phyloP scores from a whole-genome alignment of 2,888 invertebrate species.

The Boloria euphrosyne region DNA sequence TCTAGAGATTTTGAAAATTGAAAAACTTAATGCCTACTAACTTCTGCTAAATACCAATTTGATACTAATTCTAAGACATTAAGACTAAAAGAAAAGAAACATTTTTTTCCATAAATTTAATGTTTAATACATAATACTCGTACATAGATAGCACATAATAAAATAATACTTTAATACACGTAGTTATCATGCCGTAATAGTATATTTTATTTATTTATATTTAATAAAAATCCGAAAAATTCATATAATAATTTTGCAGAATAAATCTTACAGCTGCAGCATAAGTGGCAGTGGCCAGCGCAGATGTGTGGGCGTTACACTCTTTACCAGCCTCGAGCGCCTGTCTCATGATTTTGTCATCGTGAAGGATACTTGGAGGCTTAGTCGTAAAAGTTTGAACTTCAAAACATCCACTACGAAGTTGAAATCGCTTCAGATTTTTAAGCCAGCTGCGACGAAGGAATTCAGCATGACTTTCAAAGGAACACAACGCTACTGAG shows the following conservation, averaged over 20 bases:
- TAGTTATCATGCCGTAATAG: too few relatives aligned
- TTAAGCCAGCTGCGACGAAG: slow-evolving; percentile 33
- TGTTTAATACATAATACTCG: too few relatives aligned
- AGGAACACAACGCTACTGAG: slow-evolving; percentile 36
- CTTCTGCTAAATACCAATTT: too few relatives aligned
- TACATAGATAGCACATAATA: too few relatives aligned
- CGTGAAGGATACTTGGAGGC: not conserved
- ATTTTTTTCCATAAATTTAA: too few relatives aligned
- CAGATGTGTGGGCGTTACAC: slow-evolving; percentile 37
- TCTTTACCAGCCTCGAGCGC: slow-evolving; percentile 5
- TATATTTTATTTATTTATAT: too few relatives aligned
- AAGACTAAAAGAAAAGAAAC: too few relatives aligned
- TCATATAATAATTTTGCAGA: slow-evolving; percentile 33
- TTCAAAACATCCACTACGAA: slow-evolving; percentile 28
- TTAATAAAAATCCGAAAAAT: not conserved
- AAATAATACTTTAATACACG: too few relatives aligned
- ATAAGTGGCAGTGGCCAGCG: slow-evolving; percentile 31
- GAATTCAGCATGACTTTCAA: slow-evolving; percentile 31
- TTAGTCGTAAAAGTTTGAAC: not conserved
- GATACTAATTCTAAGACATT: too few relatives aligned
- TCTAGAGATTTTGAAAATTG: too few relatives aligned
- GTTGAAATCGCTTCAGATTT: slow-evolving; percentile 30
- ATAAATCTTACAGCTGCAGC: slow-evolving; percentile 39
- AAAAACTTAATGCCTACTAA: too few relatives aligned
- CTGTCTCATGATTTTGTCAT: not conserved